These are phyloP conservation scores for Eulimnadia texana DNA, from an alignment of 1,140 invertebrate genomes.

Conservation along the genomic window DNA sequence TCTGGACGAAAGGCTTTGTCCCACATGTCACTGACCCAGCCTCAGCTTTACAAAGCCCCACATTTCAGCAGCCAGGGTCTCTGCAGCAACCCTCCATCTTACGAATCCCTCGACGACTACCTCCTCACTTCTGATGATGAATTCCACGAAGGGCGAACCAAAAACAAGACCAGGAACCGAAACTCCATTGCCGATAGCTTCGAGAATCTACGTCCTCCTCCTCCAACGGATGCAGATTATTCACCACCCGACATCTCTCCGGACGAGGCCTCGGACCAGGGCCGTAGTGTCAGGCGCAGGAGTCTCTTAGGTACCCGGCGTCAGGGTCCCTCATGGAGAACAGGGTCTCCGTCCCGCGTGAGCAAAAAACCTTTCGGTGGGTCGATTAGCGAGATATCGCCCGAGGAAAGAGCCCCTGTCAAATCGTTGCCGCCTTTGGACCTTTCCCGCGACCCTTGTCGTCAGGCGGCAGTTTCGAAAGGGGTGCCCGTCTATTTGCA, in stretches of 20 bases:
- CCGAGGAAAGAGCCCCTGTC: slow-evolving; percentile 1
- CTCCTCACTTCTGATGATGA: slow-evolving; percentile 9
- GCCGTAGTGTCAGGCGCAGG: background rate
- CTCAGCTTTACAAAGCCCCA: background rate
- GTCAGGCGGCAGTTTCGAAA: background rate
- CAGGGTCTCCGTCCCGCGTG: no score
- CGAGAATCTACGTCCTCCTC: background rate
- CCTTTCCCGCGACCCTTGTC: background rate
- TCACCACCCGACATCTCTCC: slow-evolving; percentile 4
- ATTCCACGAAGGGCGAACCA: background rate
- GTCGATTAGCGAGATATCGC: background rate
- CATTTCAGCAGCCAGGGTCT: background rate
- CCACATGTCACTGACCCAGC: background rate
- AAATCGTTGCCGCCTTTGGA: background rate
- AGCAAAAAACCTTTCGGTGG: background rate
- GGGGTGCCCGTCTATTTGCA: slow-evolving; percentile 6
- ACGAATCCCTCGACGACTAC: background rate
- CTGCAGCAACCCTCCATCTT: background rate
- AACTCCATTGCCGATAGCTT: background rate
- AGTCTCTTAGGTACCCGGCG: background rate
- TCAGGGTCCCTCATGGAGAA: no score
- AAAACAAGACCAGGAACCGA: no score
- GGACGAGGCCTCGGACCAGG: slow-evolving; percentile 3
- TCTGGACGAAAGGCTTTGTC: background rate
- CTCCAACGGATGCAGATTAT: slow-evolving; percentile 1